Base-by-base conservation (phyloP, 2,113 vertebrate genomes). In the Ceyx cyanopectus region DNA sequence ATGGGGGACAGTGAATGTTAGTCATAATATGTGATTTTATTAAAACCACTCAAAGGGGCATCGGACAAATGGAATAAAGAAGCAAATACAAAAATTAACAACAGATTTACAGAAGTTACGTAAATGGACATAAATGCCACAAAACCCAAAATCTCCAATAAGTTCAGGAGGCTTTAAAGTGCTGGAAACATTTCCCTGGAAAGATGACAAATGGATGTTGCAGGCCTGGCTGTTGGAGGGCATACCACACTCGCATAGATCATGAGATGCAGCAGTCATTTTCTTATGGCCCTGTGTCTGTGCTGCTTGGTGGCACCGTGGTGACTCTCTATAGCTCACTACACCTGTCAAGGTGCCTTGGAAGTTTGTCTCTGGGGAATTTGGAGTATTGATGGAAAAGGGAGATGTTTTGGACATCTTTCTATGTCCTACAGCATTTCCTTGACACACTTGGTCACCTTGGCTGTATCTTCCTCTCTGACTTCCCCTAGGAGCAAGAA, bases 1-100 rank as follows among this genome's bases (percentile, higher is more conserved):
- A 65, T 76, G 89, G 81, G 57, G 48, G 62, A 80, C 51, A 91
- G 70, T 2, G 13, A 87, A 90, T 7, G 1, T 95, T 95, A 95
- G 92, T 96, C 94, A 95, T 91, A 93, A 82, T 80, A 85, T n/a
- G 81, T 43, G 43, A 93, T 94, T 95, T 94, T 96, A 96, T 96
- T 95, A 87, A 94, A 96, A 94, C 89, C 94, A 96, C 91, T 92
- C 96, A 91, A 81, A 93, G 92, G 92, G 94, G 75, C 87, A 95
- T 94, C 18, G 1, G 78, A 82, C 72, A 95, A 94, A 93, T 80
- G 60, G 81, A 96, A 94, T 93, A 91, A 92, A 87, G 76, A 93
- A 92, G 60, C 23, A 91, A 96, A 89, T 77, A 23, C 32, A 92
- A 80, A 78, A 96, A 96, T 96, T 95, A 96, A 78, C 94, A 94